These are phyloP conservation scores for Dicycla oo DNA, from an alignment of 2,888 invertebrate genomes.

Conservation along the genomic window DNA sequence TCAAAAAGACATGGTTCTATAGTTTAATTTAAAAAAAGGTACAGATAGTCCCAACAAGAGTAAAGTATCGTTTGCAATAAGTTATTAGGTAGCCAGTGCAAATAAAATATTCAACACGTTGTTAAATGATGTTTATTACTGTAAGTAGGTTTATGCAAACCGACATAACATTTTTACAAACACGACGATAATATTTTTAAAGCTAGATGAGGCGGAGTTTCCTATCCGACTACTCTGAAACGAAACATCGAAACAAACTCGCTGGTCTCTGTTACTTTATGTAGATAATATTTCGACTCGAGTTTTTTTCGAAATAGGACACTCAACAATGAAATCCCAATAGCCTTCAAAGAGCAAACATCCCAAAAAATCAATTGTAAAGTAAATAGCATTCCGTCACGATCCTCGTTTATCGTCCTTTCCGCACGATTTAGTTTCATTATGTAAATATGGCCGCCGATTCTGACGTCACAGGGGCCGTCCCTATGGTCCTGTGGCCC, in stretches of 20 bases:
- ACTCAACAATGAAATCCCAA: constrained; percentile 1
- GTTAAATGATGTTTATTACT: no score
- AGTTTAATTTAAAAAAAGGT: no score
- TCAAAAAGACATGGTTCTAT: neutral
- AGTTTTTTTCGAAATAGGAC: neutral
- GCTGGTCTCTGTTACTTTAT: neutral
- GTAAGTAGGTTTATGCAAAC: no score
- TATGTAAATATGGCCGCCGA: constrained; percentile 57
- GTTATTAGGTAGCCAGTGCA: no score
- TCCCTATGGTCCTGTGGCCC: constrained; percentile 21
- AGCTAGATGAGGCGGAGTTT: no score
- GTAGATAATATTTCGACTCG: neutral
- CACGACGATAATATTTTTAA: no score
- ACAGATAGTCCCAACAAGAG: no score
- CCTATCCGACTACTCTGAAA: no score
- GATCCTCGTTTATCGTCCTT: constrained; percentile 43
- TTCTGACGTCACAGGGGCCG: constrained; percentile 40
- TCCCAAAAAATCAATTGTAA: constrained; percentile 10
- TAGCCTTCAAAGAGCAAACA: neutral
- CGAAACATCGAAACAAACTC: no score
- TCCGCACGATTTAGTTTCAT: constrained; percentile 60
- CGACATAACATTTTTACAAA: no score
- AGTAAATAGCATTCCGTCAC: constrained; percentile 12
- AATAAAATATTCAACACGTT: neutral
- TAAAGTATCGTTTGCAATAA: no score